Base-by-base conservation (phyloP, 2,888 invertebrate genomes). In the Nesidiocoris tenuis region DNA sequence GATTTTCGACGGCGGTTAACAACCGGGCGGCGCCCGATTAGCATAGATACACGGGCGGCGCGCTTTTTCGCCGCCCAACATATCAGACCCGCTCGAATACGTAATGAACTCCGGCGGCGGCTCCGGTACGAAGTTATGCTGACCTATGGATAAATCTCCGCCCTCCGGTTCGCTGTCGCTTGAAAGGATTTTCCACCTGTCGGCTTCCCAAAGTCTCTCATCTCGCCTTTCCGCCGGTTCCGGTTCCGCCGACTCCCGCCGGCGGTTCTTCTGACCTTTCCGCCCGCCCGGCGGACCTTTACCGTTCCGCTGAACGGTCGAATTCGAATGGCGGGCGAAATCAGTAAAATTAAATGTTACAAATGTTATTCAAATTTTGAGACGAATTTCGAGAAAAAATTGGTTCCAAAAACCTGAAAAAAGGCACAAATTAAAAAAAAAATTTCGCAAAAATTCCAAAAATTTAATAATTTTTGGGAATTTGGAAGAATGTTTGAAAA, bases 141-240 rank as follows among this genome's bases (percentile, higher is more conserved):
- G 67, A 67, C 67, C 67, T 67, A 67, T 56, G 55, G 67, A 55
- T 67, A 39, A 39, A 39, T 39, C 39, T 12, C 5, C 12, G 39
- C 39, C 39, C 39, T 39, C 12, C 39, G 70, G 24, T 70, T 24
- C 70, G 24, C 59, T 61, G 70, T 70, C 59, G 70, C 70, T 70
- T 70, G 70, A 70, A 70, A 70, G 70, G 70, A 59, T 70, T 70
- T 70, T 70, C 70, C 70, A 57, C 70, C 70, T 59, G 59, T 23
- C 59, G 70, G 57, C 59, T 23, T 63, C 21, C 18, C 7, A 17
- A 59, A 70, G 19, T 39, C 56, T 56, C 54, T 57, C 70, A 7
- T 70, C 59, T 18, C 23, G 16, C 63, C 19, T 59, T 18, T 16
- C 54, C n/a, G n/a, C 39, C 3, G 12, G 39, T 39, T 39, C 39